Percentiles rank a stretch among this genome's conserved stretches.
These are phyloP conservation scores for Drosophila robusta DNA, from an alignment of 2,888 invertebrate genomes.

Conservation along the genomic window DNA sequence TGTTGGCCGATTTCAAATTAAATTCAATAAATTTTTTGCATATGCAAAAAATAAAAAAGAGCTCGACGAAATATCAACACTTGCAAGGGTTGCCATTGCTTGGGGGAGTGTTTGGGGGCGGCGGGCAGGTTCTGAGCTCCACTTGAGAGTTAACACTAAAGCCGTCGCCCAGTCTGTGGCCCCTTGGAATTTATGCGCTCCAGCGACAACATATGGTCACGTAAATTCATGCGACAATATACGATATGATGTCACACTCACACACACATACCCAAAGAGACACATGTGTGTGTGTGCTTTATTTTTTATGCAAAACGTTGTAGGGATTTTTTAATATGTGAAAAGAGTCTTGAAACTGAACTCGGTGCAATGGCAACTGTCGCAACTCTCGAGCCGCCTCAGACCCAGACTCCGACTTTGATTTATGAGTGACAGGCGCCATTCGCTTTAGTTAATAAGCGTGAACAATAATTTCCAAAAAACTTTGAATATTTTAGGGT, in stretches of 20 bases:
- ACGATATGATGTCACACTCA: slow-evolving; percentile 79
- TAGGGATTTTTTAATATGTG: slow-evolving; percentile 76
- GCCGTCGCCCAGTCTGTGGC: slow-evolving; percentile 67
- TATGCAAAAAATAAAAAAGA: slow-evolving; percentile 58
- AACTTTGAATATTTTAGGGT: not conserved
- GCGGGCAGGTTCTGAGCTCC: slow-evolving; percentile 38
- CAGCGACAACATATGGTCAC: slow-evolving; percentile 81
- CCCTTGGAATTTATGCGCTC: slow-evolving; percentile 77
- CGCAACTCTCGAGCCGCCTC: slow-evolving; percentile 45
- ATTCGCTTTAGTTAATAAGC: slow-evolving; percentile 73
- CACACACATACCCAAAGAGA: slow-evolving; percentile 31
- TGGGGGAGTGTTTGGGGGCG: slow-evolving; percentile 1
- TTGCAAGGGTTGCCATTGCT: slow-evolving; percentile 53
- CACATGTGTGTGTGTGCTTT: slow-evolving; percentile 55
- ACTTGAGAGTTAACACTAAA: slow-evolving; percentile 62
- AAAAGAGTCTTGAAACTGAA: slow-evolving; percentile 54
- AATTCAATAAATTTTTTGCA: slow-evolving; percentile 75
- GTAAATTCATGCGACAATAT: slow-evolving; percentile 81
- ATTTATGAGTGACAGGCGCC: slow-evolving; percentile 63
- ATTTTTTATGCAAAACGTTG: slow-evolving; percentile 78
- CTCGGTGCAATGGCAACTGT: slow-evolving; percentile 42
- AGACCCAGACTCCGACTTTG: slow-evolving; percentile 31
- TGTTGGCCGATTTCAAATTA: slow-evolving; percentile 73
- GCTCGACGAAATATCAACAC: slow-evolving; percentile 69
- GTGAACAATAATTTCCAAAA: slow-evolving; percentile 51